Base-by-base conservation (phyloP, 2,888 invertebrate genomes). In the Heliconius sara region DNA sequence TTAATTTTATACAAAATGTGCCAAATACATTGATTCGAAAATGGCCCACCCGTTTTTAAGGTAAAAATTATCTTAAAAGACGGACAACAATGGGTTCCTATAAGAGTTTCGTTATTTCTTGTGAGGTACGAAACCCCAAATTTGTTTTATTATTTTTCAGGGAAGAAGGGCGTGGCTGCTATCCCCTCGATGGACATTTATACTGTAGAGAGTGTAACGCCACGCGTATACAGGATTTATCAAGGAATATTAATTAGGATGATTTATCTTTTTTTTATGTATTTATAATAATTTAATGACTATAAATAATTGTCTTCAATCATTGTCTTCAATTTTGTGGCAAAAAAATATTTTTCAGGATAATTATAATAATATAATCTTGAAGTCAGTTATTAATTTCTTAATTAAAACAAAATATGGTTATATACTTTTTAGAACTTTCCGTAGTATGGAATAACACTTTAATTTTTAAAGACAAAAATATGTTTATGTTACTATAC, bases 131-230 rank as follows among this genome's bases (percentile, higher is more conserved):
- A 57, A 57, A 22, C 22, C 57, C 57, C 22, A 9, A 22, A 57
- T 57, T 57, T 22, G 57, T 57, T 57, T 22, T 25, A 5, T 13
- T 25, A 25, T 65, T 25, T 25, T 25, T 65, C 0, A 97, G 99
- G 89, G 97, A 98, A 22, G 99, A 99, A 91, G 99, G 99, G 0
- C 96, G 98, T 27, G 99, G 99, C 10, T 99, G 99, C 92, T 99
- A 99, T 92, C 99, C 99, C 0, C 94, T 99, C 12, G 99, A 99
- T 89, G 98, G 98, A 86, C 99, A 99, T 90, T 97, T 99, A 25
- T 96, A 99, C 81, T 99, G 99, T 91, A 98, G 98, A 91, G 97
- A 98, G 88, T 99, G 99, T 92, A 99, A 99, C 90, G 99, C 99
- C 2, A 97, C 97, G 85, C 96, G 99, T 79, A 99, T 99, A 52